phyloP scores from a whole-genome alignment of 2,797 vertebrate genomes.

The Melanotaenia trifasciata region DNA sequence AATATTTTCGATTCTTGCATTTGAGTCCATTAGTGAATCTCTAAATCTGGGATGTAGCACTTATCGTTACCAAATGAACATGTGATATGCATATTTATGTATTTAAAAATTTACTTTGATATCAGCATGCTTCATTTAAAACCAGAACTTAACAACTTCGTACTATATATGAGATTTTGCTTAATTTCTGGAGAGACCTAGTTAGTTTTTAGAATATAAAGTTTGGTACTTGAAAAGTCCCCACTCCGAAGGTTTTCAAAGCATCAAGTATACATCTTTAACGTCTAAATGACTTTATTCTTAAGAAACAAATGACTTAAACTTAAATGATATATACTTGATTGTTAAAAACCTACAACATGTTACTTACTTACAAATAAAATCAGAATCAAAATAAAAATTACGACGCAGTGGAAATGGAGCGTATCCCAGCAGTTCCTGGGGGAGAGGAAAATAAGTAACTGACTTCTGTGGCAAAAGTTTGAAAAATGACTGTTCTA shows the following conservation, averaged over 20 bases:
- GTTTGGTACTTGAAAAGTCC: slow-evolving; percentile 19
- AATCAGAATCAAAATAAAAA: no score
- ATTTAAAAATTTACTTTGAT: slow-evolving; percentile 69
- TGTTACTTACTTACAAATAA: no score
- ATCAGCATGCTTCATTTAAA: slow-evolving; percentile 57
- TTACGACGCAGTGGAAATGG: no score
- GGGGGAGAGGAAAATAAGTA: not conserved
- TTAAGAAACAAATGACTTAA: not conserved
- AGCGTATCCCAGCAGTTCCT: no score
- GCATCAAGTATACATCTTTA: not conserved
- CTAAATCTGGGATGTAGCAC: slow-evolving; percentile 66
- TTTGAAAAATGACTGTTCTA: not conserved
- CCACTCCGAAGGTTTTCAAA: not conserved
- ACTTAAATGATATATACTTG: no score
- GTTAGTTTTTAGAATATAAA: slow-evolving; percentile 39
- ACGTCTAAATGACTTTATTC: not conserved
- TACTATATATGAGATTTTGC: slow-evolving; percentile 5
- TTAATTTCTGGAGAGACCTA: slow-evolving; percentile 26
- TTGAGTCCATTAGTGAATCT: slow-evolving; percentile 74
- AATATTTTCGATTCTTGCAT: slow-evolving; percentile 71
- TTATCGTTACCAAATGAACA: slow-evolving; percentile 68
- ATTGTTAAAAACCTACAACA: no score
- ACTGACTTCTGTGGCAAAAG: not conserved
- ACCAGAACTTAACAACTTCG: slow-evolving; percentile 21
- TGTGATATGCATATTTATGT: slow-evolving; percentile 64